Evolutionary conservation across 2,888 invertebrate genomes (phyloP), one percentile per base, ranked within the genome.

Genomic region (Eristalis tenax): DNA sequence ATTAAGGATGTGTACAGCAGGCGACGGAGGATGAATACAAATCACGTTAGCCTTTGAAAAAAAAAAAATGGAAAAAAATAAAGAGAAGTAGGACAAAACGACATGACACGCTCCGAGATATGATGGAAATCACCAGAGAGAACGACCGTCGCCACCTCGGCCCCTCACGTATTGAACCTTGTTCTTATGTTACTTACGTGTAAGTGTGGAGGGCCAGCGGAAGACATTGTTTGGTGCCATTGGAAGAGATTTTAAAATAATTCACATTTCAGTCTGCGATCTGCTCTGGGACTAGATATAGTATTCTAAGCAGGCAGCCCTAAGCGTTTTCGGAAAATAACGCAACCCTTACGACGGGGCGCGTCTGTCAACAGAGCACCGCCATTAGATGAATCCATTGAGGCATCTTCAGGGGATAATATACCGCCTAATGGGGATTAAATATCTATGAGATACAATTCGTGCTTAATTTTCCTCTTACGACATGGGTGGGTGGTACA

Each of bases 1-100:
- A 86, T 86, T 79, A 86, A 79, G 86, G 74, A 83, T 79, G 78
- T 86, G 73, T 78, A 78, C 64, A 78, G 78, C 75, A 83, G 70
- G 65, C 66, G 66, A 83, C 86, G 66, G 70, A 57, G 78, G 71
- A 79, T 86, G 86, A 86, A 86, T 86, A 83, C 70, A 83, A 86
- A 86, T 86, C 57, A 74, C 78, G 77, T 63, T 74, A 66, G 80
- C 75, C 28, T 43, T 35, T 18, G 18, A 18, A 18, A 18, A 50
- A 50, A 50, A 50, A 50, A 8, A 43, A 43, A 5, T 2, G 13
- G 56, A 26, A 23, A 26, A 59, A 23, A 26, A 59, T 22, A 13
- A 15, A 11, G 70, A 57, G 22, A 65, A 76, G 18, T 18, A 59
- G 11, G 61, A 68, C 15, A 26, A 63, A 68, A 18, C 71, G 64